These are phyloP conservation scores for Pachycephala philippinensis DNA, from an alignment of 2,113 vertebrate genomes.

Conservation along the genomic window DNA sequence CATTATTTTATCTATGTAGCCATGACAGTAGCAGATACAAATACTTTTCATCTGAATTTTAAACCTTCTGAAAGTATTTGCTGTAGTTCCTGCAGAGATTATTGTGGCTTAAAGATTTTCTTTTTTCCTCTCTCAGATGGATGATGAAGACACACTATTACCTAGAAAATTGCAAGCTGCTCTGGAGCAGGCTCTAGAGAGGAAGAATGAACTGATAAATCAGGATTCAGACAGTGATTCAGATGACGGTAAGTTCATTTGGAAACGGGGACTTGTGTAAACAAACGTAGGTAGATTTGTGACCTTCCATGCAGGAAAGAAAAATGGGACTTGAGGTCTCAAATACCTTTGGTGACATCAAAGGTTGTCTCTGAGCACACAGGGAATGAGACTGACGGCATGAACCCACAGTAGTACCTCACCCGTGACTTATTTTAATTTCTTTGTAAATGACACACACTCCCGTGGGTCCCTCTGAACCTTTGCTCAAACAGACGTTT, in stretches of 20 bases:
- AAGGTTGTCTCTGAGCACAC: neutral
- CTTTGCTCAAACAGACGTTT: neutral
- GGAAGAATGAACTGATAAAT: constrained; percentile 93
- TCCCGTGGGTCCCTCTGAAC: neutral
- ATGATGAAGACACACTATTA: constrained; percentile 94
- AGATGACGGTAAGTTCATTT: constrained; percentile 86
- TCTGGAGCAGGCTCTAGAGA: constrained; percentile 95
- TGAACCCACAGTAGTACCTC: neutral
- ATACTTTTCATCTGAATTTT: neutral
- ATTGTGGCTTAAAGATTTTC: neutral
- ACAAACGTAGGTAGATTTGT: neutral
- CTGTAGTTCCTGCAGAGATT: neutral
- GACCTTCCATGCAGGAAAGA: neutral
- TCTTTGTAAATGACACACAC: neutral
- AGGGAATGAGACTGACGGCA: neutral
- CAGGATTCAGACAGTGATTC: constrained; percentile 99
- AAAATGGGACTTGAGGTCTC: neutral
- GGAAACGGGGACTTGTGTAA: neutral
- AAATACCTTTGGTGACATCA: neutral
- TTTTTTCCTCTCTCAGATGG: constrained; percentile 80
- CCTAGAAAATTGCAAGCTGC: constrained; percentile 96
- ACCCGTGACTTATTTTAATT: neutral
- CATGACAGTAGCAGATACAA: neutral
- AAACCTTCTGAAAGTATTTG: neutral
- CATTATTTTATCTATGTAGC: neutral